A percentile compares a stretch with the other conserved stretches of the same genome.
Evolutionary conservation across 2,113 vertebrate species (phyloP).

Genomic region (Neoarius graeffei): DNA sequence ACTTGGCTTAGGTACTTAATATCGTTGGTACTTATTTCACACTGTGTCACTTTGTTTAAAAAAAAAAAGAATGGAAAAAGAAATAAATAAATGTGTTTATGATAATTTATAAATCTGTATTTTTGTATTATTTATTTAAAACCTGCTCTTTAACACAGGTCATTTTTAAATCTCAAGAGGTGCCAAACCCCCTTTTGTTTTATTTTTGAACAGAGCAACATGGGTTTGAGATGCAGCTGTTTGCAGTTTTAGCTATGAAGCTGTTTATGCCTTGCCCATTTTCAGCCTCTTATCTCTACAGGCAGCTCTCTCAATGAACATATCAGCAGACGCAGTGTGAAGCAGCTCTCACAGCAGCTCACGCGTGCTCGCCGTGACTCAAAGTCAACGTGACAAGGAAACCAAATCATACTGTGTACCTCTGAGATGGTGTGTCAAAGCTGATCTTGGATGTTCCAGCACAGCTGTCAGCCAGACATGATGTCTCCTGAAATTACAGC

Average conservation of each 20-base stretch:
- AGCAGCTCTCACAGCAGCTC: slow-evolving; percentile 37
- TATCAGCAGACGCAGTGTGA: slow-evolving; percentile 48
- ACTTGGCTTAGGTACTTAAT: slow-evolving; percentile 47
- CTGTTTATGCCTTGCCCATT: slow-evolving; percentile 42
- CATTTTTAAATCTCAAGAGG: neutral
- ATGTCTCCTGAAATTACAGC: slow-evolving; percentile 34
- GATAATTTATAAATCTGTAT: neutral
- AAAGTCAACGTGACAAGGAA: slow-evolving; percentile 51
- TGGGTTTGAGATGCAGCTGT: slow-evolving; percentile 9
- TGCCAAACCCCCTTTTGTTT: neutral
- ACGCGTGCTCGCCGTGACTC: slow-evolving; percentile 47
- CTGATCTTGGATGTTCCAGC: slow-evolving; percentile 43
- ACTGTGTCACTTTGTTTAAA: slow-evolving; percentile 54
- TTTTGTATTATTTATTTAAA: slow-evolving; percentile 11
- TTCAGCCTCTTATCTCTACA: slow-evolving; percentile 53
- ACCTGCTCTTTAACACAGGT: neutral
- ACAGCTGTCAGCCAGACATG: slow-evolving; percentile 43
- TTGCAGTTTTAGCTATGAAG: slow-evolving; percentile 21
- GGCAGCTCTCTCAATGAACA: slow-evolving; percentile 51
- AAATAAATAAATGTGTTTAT: slow-evolving; percentile 47
- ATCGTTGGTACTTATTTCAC: slow-evolving; percentile 47
- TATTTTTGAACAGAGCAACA: slow-evolving; percentile 22
- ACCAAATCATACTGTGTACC: slow-evolving; percentile 48
- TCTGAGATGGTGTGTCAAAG: slow-evolving; percentile 39
- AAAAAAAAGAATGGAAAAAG: slow-evolving; percentile 25